Evolutionary conservation across 2,797 vertebrate species (phyloP).

Genomic region (Lepidocolaptes lacrymiger): DNA sequence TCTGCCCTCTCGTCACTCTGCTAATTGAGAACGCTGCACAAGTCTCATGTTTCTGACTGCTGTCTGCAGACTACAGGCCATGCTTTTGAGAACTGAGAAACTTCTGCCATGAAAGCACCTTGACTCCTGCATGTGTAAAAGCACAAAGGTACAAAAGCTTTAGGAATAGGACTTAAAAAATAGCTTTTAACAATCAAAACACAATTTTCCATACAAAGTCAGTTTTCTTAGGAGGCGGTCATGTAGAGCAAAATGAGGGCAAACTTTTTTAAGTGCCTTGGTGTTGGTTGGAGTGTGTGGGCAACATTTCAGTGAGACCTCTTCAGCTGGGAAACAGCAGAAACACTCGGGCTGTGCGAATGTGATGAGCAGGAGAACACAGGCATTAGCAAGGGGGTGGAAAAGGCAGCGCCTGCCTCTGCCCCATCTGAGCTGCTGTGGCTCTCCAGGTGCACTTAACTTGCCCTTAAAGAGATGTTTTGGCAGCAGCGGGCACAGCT

Average conservation of each 20-base stretch:
- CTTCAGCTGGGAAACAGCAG: background rate
- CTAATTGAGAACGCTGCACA: background rate
- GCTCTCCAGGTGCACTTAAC: background rate
- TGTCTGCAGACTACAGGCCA: background rate
- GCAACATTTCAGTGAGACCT: fast-evolving
- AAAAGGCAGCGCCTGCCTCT: background rate
- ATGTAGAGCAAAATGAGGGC: background rate
- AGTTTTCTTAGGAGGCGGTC: background rate
- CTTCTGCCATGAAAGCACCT: background rate
- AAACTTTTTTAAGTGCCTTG: background rate
- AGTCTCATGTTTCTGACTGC: background rate
- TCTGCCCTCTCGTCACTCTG: fast-evolving
- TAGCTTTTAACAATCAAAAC: background rate
- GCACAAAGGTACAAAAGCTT: background rate
- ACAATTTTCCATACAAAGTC: fast-evolving
- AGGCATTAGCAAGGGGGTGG: background rate
- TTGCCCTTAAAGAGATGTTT: background rate
- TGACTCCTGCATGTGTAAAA: fast-evolving
- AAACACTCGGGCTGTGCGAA: fast-evolving
- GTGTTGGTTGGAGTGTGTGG: fast-evolving
- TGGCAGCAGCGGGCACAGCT: background rate
- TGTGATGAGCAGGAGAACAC: fast-evolving
- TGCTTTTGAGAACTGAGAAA: background rate
- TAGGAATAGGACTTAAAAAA: background rate
- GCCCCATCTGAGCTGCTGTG: background rate